Evolutionary conservation across 2,113 vertebrate genomes (phyloP).

Genomic region (Scomber japonicus): DNA sequence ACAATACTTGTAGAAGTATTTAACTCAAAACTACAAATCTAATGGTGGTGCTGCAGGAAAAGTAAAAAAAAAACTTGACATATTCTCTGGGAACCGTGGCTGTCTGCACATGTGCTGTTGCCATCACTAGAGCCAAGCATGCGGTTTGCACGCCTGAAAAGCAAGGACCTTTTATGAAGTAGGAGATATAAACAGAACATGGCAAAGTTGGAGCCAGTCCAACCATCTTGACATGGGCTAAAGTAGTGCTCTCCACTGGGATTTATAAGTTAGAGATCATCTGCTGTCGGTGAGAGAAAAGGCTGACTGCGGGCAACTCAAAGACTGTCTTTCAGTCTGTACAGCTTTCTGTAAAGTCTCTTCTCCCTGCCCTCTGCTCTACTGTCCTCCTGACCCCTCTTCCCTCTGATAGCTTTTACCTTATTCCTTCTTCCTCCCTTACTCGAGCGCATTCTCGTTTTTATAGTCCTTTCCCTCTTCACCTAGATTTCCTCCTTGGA

Average conservation of each 20-base stretch:
- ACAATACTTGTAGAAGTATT: accelerated
- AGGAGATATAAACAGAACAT: not conserved
- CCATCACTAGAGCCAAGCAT: not conserved
- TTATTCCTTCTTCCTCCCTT: slow-evolving; percentile 46
- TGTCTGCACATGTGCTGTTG: too few relatives aligned
- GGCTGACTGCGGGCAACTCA: slow-evolving; percentile 8
- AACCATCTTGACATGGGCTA: slow-evolving; percentile 8
- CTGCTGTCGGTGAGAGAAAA: slow-evolving; percentile 41
- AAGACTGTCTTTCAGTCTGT: slow-evolving; percentile 48
- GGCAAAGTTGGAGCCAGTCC: slow-evolving; percentile 43
- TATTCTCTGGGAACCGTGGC: too few relatives aligned
- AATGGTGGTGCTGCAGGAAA: too few relatives aligned
- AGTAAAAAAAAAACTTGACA: too few relatives aligned
- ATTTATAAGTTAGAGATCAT: slow-evolving; percentile 55
- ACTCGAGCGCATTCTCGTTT: slow-evolving; percentile 37
- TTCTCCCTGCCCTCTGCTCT: slow-evolving; percentile 41
- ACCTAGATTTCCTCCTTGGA: slow-evolving; percentile 62
- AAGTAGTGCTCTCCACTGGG: slow-evolving; percentile 32
- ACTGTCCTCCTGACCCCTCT: slow-evolving; percentile 58
- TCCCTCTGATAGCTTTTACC: slow-evolving; percentile 57
- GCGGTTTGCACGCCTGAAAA: not conserved
- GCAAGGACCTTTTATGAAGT: slow-evolving; percentile 7
- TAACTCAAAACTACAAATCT: too few relatives aligned
- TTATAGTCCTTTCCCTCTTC: slow-evolving; percentile 53
- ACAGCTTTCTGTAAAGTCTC: slow-evolving; percentile 53